Evolutionary conservation across 2,797 vertebrate genomes (phyloP).

Genomic region (Sparidentex hasta): DNA sequence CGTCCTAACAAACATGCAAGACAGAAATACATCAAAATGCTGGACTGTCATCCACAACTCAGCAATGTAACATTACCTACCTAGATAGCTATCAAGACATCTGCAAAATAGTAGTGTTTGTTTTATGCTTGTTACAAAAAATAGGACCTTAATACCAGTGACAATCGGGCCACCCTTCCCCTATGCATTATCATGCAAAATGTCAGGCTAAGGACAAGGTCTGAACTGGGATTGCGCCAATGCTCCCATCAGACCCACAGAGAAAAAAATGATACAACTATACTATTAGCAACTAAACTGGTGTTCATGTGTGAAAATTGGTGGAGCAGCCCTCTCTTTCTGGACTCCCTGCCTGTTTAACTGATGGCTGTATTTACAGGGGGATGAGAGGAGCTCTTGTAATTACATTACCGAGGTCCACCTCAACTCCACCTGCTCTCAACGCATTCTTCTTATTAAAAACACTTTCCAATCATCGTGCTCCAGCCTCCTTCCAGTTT

Average conservation of each 20-base stretch:
- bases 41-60: no score
- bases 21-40: no score
- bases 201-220: no score
- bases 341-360: neutral
- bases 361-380: conserved; percentile 6
- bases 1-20: no score
- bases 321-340: neutral
- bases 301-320: neutral
- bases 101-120: no score
- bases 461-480: neutral
- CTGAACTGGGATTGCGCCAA: neutral
- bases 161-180: no score
- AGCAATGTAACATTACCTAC: no score
- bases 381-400: conserved; percentile 2
- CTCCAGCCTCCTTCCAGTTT: conserved; percentile 4
- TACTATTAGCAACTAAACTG: neutral
- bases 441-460: conserved; percentile 6
- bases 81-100: no score
- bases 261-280: neutral
- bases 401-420: conserved; percentile 8
- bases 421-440: neutral
- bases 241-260: neutral
- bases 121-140: no score
- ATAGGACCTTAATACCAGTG: no score
- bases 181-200: no score